These are phyloP conservation scores for Acanthosoma haemorrhoidale DNA, from an alignment of 2,888 invertebrate species.

Conservation along the genomic window DNA sequence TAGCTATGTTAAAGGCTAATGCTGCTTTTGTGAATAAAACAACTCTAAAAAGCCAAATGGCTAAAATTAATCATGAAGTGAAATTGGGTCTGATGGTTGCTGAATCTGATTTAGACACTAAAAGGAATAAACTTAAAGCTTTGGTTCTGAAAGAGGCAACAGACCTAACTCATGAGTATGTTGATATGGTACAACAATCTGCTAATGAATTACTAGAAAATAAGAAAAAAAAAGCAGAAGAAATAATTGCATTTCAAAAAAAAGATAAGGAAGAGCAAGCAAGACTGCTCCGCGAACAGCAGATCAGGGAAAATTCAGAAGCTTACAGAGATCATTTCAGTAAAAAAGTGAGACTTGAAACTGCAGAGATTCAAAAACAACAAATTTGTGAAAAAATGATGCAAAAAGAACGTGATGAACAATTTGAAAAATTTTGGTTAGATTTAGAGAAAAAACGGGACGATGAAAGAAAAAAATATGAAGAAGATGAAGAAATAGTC, in stretches of 20 bases:
- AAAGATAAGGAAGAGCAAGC: slow-evolving; percentile 9
- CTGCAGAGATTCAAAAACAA: slow-evolving; percentile 20
- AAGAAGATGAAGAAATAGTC: slow-evolving; percentile 5
- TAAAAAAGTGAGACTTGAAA: background rate
- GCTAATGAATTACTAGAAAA: slow-evolving; percentile 11
- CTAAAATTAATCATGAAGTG: slow-evolving; percentile 17
- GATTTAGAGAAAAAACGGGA: slow-evolving; percentile 11
- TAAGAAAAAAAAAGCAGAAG: slow-evolving; percentile 28
- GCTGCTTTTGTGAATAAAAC: background rate
- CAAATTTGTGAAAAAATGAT: slow-evolving; percentile 32
- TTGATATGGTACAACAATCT: slow-evolving; percentile 31
- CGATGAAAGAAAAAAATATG: slow-evolving; percentile 1
- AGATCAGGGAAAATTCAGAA: slow-evolving; percentile 18
- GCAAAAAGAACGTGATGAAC: background rate
- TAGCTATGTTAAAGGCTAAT: background rate
- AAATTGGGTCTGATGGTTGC: slow-evolving; percentile 23
- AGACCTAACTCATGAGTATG: slow-evolving; percentile 28
- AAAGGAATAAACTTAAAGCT: slow-evolving; percentile 30
- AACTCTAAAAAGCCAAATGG: slow-evolving; percentile 9
- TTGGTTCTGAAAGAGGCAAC: slow-evolving; percentile 29
- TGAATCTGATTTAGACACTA: slow-evolving; percentile 27
- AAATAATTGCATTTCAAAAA: slow-evolving; percentile 3
- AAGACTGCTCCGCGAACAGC: slow-evolving; percentile 12
- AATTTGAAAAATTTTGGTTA: slow-evolving; percentile 18
- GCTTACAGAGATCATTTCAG: slow-evolving; percentile 12